Conservation (phyloP, 2,113 vertebrate species). For the Mustelus asterias region DNA sequence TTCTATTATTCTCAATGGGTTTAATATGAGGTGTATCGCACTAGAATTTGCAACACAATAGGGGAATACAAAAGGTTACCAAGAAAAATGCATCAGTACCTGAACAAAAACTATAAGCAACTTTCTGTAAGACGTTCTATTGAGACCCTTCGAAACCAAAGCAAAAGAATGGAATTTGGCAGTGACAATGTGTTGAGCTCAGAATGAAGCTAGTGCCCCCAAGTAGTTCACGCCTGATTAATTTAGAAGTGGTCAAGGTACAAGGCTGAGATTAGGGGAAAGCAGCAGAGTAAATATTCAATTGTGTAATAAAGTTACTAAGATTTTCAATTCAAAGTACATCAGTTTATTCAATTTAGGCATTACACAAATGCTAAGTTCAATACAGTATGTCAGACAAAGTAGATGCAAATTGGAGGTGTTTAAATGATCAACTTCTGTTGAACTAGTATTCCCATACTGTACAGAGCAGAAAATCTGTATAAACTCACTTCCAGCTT, state of each 20-base stretch:
- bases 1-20: too few relatives aligned
- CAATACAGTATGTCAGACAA: not conserved
- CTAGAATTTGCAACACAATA: not conserved
- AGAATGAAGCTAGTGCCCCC: not conserved
- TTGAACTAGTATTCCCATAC: not conserved
- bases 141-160: not conserved
- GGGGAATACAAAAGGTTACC: not conserved
- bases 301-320: not conserved
- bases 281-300: not conserved
- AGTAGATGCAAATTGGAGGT: not conserved
- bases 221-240: not conserved
- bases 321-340: not conserved
- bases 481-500: not conserved
- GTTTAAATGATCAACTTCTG: not conserved
- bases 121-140: not conserved
- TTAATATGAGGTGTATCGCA: not conserved
- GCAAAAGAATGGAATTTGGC: not conserved
- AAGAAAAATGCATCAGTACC: not conserved
- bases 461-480: not conserved
- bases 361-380: not conserved
- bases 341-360: not conserved
- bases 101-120: not conserved
- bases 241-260: not conserved
- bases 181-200: not conserved
- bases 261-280: not conserved